These are phyloP conservation scores for Incurvaria masculella DNA, from an alignment of 2,888 invertebrate genomes.

Conservation along the genomic window DNA sequence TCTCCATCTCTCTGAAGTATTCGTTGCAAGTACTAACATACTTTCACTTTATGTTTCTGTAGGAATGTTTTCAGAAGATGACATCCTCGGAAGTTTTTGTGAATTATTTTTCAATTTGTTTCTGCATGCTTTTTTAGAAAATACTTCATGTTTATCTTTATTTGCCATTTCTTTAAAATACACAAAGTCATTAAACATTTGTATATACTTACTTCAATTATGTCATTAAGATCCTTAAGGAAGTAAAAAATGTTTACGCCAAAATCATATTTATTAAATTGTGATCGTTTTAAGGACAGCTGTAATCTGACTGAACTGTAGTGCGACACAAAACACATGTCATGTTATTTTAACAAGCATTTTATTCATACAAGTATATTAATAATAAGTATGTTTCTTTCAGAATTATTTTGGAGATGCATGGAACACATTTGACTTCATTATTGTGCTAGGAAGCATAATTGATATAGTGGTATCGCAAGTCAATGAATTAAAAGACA, in stretches of 20 bases:
- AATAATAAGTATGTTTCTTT: slow-evolving; percentile 13
- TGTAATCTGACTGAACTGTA: neutral
- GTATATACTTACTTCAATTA: too few species aligned
- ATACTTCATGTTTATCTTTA: too few species aligned
- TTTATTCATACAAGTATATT: too few species aligned
- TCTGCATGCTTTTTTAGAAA: too few species aligned
- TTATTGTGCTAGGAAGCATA: slow-evolving; percentile 93
- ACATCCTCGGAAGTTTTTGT: neutral
- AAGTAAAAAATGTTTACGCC: too few species aligned
- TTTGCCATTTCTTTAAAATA: too few species aligned
- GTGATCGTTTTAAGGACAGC: too few species aligned
- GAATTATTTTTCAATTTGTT: neutral
- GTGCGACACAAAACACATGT: neutral
- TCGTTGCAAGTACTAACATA: too few species aligned
- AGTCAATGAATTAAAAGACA: slow-evolving; percentile 69
- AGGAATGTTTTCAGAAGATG: slow-evolving; percentile 8
- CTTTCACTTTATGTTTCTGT: too few species aligned
- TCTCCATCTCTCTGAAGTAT: too few species aligned
- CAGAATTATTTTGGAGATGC: slow-evolving; percentile 97
- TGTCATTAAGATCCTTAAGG: too few species aligned
- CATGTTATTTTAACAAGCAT: slow-evolving; percentile 33
- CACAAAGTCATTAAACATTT: too few species aligned
- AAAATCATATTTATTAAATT: neutral
- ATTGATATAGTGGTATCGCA: slow-evolving; percentile 96
- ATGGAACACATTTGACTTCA: slow-evolving; percentile 97